Evolutionary conservation across 1,140 invertebrate genomes (phyloP).

Genomic region (Adelges cooleyi): DNA sequence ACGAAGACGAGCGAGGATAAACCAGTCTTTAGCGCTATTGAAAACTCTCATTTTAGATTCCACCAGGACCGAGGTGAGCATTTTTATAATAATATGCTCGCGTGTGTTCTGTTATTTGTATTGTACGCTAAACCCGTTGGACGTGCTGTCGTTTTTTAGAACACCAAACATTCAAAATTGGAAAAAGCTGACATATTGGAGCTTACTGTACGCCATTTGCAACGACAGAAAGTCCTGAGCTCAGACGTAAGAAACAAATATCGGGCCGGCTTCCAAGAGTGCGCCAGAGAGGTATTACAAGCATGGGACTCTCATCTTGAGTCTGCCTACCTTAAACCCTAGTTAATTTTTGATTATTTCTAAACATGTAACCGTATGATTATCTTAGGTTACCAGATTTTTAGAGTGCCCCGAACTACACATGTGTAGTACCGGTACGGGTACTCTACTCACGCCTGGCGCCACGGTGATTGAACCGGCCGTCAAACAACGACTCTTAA

Average conservation of each 20-base stretch:
- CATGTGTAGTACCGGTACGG: conserved; percentile 30
- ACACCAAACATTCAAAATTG: conserved; percentile 62
- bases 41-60: conserved; percentile 72
- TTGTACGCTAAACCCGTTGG: no score
- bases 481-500: conserved; percentile 53
- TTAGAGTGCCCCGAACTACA: conserved; percentile 36
- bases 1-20: conserved; percentile 72
- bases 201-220: conserved; percentile 77
- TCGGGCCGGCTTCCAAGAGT: conserved; percentile 67
- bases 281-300: conserved; percentile 64
- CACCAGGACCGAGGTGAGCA: conserved; percentile 46
- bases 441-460: conserved; percentile 33
- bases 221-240: conserved; percentile 54
- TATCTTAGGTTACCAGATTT: conserved; percentile 35
- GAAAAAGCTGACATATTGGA: conserved; percentile 91
- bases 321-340: no score
- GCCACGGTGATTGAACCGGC: conserved; percentile 46
- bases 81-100: no score
- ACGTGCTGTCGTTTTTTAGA: conserved; percentile 35
- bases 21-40: conserved; percentile 72
- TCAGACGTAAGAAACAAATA: conserved; percentile 48
- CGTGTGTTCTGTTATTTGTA: not conserved
- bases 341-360: no score
- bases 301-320: no score
- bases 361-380: no score